phyloP scores from a whole-genome alignment of 1,140 invertebrate genomes.

The Dinothrombium tinctorium region DNA sequence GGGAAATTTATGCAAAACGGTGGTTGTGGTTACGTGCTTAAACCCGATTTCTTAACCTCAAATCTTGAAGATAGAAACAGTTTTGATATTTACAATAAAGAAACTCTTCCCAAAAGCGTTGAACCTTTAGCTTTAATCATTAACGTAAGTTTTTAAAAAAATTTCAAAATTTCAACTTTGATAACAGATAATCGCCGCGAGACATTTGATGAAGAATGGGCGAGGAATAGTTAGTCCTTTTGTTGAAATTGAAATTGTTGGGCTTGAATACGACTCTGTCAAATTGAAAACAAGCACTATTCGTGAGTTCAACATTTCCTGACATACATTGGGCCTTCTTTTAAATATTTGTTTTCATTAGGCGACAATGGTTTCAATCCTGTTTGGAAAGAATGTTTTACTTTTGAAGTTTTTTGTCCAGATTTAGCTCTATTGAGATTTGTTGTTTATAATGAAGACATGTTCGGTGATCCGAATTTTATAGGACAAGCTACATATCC shows the following conservation, averaged over 20 bases:
- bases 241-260: constrained; percentile 77
- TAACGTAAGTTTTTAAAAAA: constrained; percentile 22
- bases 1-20: constrained; percentile 76
- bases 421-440: constrained; percentile 73
- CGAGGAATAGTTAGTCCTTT: constrained; percentile 69
- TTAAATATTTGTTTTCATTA: constrained; percentile 23
- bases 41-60: constrained; percentile 72
- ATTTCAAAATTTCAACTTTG: neutral
- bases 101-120: constrained; percentile 29
- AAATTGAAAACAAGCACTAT: constrained; percentile 61
- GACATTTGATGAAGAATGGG: constrained; percentile 63
- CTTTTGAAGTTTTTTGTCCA: constrained; percentile 68
- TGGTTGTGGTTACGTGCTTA: constrained; percentile 75
- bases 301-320: constrained; percentile 10
- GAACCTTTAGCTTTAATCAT: constrained; percentile 42
- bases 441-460: constrained; percentile 84
- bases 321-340: neutral
- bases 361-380: constrained; percentile 94
- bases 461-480: constrained; percentile 92
- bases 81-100: constrained; percentile 50
- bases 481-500: constrained; percentile 89
- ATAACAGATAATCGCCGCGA: constrained; percentile 49
- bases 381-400: constrained; percentile 66
- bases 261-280: constrained; percentile 60
- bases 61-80: too few species aligned